Conservation (phyloP, 2,797 vertebrate genomes). For the Hoplostethus mediterraneus region DNA sequence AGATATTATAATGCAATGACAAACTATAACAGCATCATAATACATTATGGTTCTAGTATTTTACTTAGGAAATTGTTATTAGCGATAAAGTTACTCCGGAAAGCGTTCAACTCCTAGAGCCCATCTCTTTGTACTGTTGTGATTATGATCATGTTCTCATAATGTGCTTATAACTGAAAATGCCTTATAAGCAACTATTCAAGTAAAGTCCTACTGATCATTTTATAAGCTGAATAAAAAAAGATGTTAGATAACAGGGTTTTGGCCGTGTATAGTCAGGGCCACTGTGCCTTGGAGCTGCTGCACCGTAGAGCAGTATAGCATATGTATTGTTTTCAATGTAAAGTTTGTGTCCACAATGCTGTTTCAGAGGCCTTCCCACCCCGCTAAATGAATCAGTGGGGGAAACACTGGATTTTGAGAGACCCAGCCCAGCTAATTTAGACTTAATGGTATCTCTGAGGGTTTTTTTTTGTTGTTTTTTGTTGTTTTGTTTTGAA, state of each 20-base stretch:
- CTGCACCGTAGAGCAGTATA: too few species aligned
- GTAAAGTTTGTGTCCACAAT: neutral
- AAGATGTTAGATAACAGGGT: constrained; percentile 17
- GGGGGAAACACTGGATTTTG: neutral
- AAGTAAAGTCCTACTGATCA: neutral
- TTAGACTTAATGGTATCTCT: neutral
- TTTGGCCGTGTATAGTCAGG: constrained; percentile 18
- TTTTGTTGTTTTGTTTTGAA: neutral
- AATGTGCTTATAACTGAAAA: neutral
- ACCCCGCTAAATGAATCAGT: neutral
- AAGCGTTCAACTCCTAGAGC: neutral
- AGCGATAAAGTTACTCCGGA: too few species aligned
- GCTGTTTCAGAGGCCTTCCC: constrained; percentile 15
- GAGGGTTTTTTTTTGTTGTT: neutral
- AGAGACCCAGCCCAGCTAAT: neutral
- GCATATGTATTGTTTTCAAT: too few species aligned
- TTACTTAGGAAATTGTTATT: too few species aligned
- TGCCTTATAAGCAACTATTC: neutral
- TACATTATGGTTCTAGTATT: too few species aligned
- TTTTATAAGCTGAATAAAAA: neutral
- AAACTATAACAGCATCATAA: neutral
- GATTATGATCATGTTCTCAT: neutral
- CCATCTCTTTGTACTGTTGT: neutral
- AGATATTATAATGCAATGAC: neutral
- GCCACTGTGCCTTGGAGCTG: too few species aligned